Evolutionary conservation across 92 coral and sea anemone species (phyloP).

Genomic region (Muricea muricata): DNA sequence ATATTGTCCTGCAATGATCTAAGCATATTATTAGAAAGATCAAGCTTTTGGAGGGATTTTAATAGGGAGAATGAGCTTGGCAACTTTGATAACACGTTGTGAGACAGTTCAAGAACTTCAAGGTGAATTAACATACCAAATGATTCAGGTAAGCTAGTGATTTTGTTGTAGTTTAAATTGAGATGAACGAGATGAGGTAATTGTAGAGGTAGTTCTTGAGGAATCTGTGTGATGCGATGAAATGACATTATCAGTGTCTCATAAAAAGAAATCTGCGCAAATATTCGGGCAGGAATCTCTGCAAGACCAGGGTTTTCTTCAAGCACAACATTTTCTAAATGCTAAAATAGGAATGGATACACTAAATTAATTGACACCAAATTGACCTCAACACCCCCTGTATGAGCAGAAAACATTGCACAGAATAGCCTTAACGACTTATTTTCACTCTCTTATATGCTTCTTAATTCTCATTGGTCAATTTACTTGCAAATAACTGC

Average conservation of each 20-base stretch:
- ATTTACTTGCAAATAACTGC: no score
- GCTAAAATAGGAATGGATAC: conserved; percentile 15
- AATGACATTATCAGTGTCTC: conserved; percentile 87
- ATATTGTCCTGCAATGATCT: conserved; percentile 71
- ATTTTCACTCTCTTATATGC: no score
- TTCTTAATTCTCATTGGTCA: no score
- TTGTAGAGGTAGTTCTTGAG: conserved; percentile 83
- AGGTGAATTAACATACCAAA: conserved; percentile 90
- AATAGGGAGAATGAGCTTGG: conserved; percentile 83
- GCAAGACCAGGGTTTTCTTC: conserved; percentile 15
- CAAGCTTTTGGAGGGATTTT: conserved; percentile 79
- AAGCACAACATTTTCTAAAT: conserved; percentile 10
- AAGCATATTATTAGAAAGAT: conserved; percentile 85
- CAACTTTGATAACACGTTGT: conserved; percentile 78
- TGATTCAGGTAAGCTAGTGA: conserved; percentile 82
- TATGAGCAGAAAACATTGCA: no score
- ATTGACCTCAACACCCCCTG: background rate
- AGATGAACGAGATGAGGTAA: conserved; percentile 87
- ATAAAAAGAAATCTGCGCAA: conserved; percentile 77
- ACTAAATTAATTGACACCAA: background rate
- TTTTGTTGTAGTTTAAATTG: conserved; percentile 84
- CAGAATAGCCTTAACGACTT: no score
- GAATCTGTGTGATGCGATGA: conserved; percentile 79
- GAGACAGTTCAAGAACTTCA: conserved; percentile 78
- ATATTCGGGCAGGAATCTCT: conserved; percentile 39